Conservation (phyloP, 2,113 vertebrate species). For the Platichthys flesus region DNA sequence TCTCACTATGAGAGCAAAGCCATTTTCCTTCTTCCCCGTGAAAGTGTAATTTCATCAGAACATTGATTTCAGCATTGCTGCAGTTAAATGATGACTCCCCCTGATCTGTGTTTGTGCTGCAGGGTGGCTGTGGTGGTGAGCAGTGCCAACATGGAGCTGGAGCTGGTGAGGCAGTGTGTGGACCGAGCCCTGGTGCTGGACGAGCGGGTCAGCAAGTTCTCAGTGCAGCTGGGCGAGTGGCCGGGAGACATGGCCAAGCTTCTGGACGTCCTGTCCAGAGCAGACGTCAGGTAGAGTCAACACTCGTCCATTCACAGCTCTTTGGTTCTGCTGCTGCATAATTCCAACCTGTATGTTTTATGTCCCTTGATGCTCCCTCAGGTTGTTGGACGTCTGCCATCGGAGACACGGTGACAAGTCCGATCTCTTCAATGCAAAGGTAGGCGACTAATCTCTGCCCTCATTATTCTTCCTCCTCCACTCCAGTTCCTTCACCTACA, state of each 20-base stretch:
- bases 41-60: not conserved
- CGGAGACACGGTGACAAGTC: slow-evolving; percentile 82
- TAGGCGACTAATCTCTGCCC: slow-evolving; percentile 66
- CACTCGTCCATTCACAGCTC: not conserved
- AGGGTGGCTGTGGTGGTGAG: slow-evolving; percentile 90
- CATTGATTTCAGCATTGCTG: slow-evolving; percentile 20
- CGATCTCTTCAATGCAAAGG: slow-evolving; percentile 87
- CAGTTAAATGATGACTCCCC: slow-evolving; percentile 11
- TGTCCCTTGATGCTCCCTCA: slow-evolving; percentile 60
- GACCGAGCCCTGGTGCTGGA: slow-evolving; percentile 88
- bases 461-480: slow-evolving; percentile 29
- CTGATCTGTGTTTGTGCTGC: slow-evolving; percentile 18
- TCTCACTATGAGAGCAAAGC: not conserved
- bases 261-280: slow-evolving; percentile 87
- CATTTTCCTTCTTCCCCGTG: slow-evolving; percentile 1
- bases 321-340: not conserved
- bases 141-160: slow-evolving; percentile 89
- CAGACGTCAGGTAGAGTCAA: slow-evolving; percentile 85
- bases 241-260: slow-evolving; percentile 89
- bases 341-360: not conserved
- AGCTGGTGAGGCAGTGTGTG: slow-evolving; percentile 86
- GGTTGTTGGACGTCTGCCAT: slow-evolving; percentile 89
- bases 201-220: slow-evolving; percentile 86
- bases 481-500: slow-evolving; percentile 14
- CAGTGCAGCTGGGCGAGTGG: slow-evolving; percentile 83